These are phyloP conservation scores for Galaxias olidus DNA, from an alignment of 2,797 vertebrate species.

Conservation along the genomic window DNA sequence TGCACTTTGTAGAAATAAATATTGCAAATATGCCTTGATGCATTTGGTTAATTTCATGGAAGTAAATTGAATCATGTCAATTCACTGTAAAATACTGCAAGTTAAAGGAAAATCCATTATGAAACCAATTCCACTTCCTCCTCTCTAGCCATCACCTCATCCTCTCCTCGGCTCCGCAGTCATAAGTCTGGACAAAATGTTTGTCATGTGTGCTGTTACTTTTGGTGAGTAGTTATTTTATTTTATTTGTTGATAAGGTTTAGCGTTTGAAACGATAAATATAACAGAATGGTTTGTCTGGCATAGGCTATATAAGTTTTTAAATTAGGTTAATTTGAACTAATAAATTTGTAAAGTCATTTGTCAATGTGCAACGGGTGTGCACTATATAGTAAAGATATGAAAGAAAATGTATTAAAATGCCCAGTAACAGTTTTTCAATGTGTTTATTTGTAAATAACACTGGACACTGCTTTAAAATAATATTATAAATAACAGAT, in stretches of 20 bases:
- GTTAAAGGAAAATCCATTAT: slow-evolving; percentile 21
- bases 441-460: too few species aligned
- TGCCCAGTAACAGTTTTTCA: too few species aligned
- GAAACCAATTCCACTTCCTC: slow-evolving; percentile 51
- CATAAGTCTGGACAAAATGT: slow-evolving; percentile 56
- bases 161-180: slow-evolving; percentile 48
- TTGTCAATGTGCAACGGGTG: too few species aligned
- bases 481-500: background rate
- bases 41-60: background rate
- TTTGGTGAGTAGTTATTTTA: slow-evolving; percentile 60
- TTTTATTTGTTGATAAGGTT: too few species aligned
- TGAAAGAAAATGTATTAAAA: too few species aligned
- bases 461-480: background rate
- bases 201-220: slow-evolving; percentile 45
- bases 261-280: too few species aligned
- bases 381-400: too few species aligned
- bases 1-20: background rate
- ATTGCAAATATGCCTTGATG: background rate
- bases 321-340: too few species aligned
- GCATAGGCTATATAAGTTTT: too few species aligned
- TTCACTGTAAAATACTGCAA: slow-evolving; percentile 13
- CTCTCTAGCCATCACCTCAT: slow-evolving; percentile 24
- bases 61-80: background rate
- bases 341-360: too few species aligned
- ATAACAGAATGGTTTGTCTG: too few species aligned